Base-by-base conservation (phyloP, 2,113 vertebrate genomes). In the Anarhynchus alexandrinus region DNA sequence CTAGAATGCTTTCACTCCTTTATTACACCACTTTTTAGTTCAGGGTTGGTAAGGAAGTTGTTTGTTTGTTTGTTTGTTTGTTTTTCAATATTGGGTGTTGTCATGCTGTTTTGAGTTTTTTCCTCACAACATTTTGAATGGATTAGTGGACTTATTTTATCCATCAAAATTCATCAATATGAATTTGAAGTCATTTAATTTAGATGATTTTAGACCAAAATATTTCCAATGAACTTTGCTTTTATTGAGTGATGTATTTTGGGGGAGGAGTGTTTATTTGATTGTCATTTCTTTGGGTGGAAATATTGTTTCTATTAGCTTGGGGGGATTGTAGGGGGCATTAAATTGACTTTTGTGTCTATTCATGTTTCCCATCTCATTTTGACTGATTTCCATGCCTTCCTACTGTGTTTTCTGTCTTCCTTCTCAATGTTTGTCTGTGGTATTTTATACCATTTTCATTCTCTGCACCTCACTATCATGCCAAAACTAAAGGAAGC, bases 241-340 rank as follows among this genome's bases (percentile, higher is more conserved):
- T 81, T 81, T 66, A 62, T n/a, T 58, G 8, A 36, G 13, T 58
- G 6, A 10, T 49, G 5, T 29, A 22, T 38, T 81, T 78, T 58
- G 1, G 14, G 21, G 25, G 7, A 78, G 15, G 15, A n/a, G 7
- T 38, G 25, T 27, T 91, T 91, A 34, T 62, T 59, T 91, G 5
- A 18, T 32, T 47, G 23, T 20, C 8, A 36, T 76, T 93, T 84
- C 13, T 59, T 69, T 51, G 59, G 36, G 15, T 32, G 6, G 21
- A 85, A 90, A 55, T 92, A 64, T 20, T 47, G 17, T 0, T 64
- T 87, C 25, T 55, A 1, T 42, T 76, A 55, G 15, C 10, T 49
- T 57, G n/a, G 38, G 59, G 42, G 6, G 2, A 9, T 76, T 4
- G 29, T 11, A 72, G 12, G 5, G 4, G 6, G 0, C 12, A 21